Base-by-base conservation (phyloP, 2,113 vertebrate genomes). In the Poeciliopsis turrubarensis region DNA sequence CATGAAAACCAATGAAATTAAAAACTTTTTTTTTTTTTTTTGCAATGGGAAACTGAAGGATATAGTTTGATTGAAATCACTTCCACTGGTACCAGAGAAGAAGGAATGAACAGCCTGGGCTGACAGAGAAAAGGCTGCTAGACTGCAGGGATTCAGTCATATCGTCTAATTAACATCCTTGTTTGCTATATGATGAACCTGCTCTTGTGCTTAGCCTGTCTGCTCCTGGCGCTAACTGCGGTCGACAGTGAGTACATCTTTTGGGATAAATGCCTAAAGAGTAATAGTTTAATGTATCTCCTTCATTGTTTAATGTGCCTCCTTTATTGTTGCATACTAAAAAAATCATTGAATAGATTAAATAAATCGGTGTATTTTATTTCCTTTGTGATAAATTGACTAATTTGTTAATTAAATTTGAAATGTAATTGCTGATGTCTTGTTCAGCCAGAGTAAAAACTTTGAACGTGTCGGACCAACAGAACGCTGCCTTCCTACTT, bases 221-320 rank as follows among this genome's bases (percentile, higher is more conserved):
- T 87, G 60, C 68, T 89, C 7, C 41, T 92, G 73, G 79, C 82
- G 32, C 66, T 90, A 32, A 10, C 67, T 26, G n/a, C 68, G 5
- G 72, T 75, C 37, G 77, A 75, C 69, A 78, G 92, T 94, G 73
- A 92, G 92, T 92, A 83, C n/a, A 37, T 27, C 6, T 41, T 39
- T 13, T 19, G 31, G 17, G 13, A 63, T 73, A 47, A 47, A 47
- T 15, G 5, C 44, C 17, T 47, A 6, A 19, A 17, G 19, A 19
- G 17, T 19, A 19, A 47, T 47, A 47, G 4, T 47, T 47, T 47
- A 47, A 47, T 44, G 41, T 5, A 44, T 44, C 41, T 17, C 15
- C 13, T 44, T 44, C 2, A 14, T 17, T 44, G 4, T 44, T 44
- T 44, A 47, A 47, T 47, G 44, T 19, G 19, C 19, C 17, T 19